A percentile compares a stretch with the other conserved stretches of the same genome.
phyloP scores from a whole-genome alignment of 1,140 invertebrate genomes.

The Microvelia longipes region DNA sequence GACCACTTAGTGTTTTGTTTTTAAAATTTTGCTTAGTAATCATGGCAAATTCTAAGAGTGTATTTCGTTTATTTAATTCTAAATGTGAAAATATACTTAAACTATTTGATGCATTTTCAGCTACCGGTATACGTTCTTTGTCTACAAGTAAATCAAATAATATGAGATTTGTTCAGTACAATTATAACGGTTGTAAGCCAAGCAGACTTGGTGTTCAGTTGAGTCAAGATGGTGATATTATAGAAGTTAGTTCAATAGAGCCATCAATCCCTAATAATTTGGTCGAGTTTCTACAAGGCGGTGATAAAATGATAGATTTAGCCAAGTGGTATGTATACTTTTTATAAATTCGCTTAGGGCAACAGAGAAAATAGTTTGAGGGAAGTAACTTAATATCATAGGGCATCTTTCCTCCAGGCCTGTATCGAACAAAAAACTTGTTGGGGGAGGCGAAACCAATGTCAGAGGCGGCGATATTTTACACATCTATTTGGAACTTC shows the following conservation, averaged over 20 bases:
- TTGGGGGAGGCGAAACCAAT: too few species aligned
- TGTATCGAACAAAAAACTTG: too few species aligned
- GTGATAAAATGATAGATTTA: conserved; percentile 32
- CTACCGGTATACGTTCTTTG: too few species aligned
- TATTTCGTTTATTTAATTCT: too few species aligned
- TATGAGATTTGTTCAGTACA: conserved; percentile 14
- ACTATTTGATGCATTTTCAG: too few species aligned
- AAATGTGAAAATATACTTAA: too few species aligned
- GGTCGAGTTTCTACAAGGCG: conserved; percentile 38
- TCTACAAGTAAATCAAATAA: background rate
- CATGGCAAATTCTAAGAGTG: too few species aligned
- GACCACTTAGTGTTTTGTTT: too few species aligned
- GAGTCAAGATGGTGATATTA: conserved; percentile 32
- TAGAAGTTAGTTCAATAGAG: conserved; percentile 40
- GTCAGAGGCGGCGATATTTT: too few species aligned
- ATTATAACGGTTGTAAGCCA: conserved; percentile 5
- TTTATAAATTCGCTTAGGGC: background rate
- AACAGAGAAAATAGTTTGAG: background rate
- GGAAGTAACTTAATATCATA: background rate
- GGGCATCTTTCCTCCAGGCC: too few species aligned
- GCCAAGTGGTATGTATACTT: conserved; percentile 31
- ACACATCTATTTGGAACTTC: too few species aligned
- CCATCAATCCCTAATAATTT: conserved; percentile 40
- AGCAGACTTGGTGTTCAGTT: conserved; percentile 10
- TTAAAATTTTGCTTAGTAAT: too few species aligned